Conservation (phyloP, 1,140 invertebrate genomes). For the Whitmania pigra region DNA sequence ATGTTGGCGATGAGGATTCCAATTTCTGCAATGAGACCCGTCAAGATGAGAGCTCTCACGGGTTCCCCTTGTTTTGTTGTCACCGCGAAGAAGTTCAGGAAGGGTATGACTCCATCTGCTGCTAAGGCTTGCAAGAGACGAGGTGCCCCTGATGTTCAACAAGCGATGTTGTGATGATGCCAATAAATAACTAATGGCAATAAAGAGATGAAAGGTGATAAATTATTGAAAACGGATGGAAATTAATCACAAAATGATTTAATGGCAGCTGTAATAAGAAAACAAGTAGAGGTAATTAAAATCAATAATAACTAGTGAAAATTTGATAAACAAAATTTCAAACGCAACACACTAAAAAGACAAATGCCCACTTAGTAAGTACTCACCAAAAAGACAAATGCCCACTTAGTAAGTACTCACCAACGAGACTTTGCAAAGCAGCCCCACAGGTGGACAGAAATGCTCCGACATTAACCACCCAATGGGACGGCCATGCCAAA, state of each 20-base stretch:
- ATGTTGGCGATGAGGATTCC: slow-evolving; percentile 71
- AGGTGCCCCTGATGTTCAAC: slow-evolving; percentile 45
- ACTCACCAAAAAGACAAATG: too few species aligned
- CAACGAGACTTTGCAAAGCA: slow-evolving; percentile 73
- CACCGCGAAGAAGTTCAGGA: slow-evolving; percentile 74
- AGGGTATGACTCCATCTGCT: slow-evolving; percentile 90
- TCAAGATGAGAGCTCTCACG: slow-evolving; percentile 79
- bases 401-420: too few species aligned
- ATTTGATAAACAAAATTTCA: too few species aligned
- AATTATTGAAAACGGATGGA: too few species aligned
- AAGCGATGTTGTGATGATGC: too few species aligned
- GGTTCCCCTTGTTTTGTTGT: slow-evolving; percentile 91
- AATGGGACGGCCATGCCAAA: slow-evolving; percentile 70
- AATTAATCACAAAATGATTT: too few species aligned
- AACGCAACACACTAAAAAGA: too few species aligned
- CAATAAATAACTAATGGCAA: too few species aligned
- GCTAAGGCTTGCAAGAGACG: slow-evolving; percentile 78
- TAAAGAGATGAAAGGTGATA: too few species aligned
- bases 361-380: too few species aligned
- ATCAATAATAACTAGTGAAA: background rate
- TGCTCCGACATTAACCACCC: slow-evolving; percentile 84
- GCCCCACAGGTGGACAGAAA: slow-evolving; percentile 88
- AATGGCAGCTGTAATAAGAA: too few species aligned
- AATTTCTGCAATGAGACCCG: slow-evolving; percentile 78
- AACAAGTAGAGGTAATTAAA: too few species aligned